phyloP scores from a whole-genome alignment of 2,113 vertebrate genomes.

The Corythornis madagascariensis region DNA sequence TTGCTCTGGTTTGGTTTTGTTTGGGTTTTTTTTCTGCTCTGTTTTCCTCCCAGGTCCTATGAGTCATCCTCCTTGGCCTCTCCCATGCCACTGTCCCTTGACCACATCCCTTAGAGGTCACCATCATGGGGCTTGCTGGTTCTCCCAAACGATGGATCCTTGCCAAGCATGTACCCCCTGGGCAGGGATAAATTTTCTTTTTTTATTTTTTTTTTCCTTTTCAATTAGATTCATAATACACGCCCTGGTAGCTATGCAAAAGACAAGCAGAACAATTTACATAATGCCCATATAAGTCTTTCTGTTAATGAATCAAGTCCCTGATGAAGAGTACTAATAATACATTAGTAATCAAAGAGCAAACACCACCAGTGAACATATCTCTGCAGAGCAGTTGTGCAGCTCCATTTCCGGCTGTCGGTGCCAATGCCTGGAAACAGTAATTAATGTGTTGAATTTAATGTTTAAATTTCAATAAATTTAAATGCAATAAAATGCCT shows the following conservation, averaged over 20 bases:
- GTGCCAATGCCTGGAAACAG: neutral
- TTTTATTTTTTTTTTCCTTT: neutral
- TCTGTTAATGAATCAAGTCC: conserved; percentile 26
- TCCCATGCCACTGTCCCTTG: neutral
- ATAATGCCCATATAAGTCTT: conserved; percentile 19
- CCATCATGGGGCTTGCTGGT: accelerated
- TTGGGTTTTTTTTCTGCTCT: neutral
- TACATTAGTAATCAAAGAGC: conserved; percentile 42
- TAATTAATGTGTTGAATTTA: conserved; percentile 39
- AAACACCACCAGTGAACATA: neutral
- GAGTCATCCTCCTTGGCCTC: no score
- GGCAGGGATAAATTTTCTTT: neutral
- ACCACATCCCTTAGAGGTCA: neutral
- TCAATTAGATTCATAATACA: neutral
- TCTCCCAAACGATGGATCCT: neutral
- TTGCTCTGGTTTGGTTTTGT: neutral
- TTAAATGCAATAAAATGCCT: conserved; percentile 30
- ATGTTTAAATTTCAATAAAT: conserved; percentile 44
- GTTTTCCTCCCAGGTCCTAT: neutral
- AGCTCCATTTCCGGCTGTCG: conserved; percentile 9
- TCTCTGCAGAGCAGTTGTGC: conserved; percentile 28
- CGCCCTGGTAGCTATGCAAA: neutral
- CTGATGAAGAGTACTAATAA: conserved; percentile 44
- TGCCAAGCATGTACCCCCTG: accelerated
- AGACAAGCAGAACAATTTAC: neutral